Conservation (phyloP, 2,888 invertebrate species). For the Dicyrtomina minuta region DNA sequence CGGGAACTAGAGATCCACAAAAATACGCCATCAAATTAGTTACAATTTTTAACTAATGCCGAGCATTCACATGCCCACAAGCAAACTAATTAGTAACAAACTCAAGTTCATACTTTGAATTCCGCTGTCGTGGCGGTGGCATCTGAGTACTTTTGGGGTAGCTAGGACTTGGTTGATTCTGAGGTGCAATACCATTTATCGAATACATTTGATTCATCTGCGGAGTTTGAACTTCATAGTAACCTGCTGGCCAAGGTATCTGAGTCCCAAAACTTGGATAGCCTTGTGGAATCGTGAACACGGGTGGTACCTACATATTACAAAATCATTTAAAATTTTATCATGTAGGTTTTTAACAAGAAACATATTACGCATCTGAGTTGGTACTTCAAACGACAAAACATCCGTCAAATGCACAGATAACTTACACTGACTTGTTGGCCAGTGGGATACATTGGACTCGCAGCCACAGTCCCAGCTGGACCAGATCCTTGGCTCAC, state of each 20-base stretch:
- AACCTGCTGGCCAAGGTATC: conserved; percentile 42
- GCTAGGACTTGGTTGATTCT: conserved; percentile 62
- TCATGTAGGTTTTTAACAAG: neutral
- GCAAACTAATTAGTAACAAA: too few species aligned
- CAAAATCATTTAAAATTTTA: neutral
- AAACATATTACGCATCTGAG: neutral
- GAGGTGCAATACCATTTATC: conserved; percentile 71
- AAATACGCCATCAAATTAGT: neutral
- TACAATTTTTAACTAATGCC: neutral
- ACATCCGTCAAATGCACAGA: too few species aligned
- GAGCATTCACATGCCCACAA: too few species aligned
- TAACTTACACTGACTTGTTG: conserved; percentile 49
- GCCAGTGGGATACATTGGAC: conserved; percentile 59
- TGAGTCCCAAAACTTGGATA: conserved; percentile 49
- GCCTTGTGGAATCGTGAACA: conserved; percentile 52
- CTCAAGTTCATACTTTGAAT: conserved; percentile 45
- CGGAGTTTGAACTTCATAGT: conserved; percentile 31
- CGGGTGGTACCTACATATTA: conserved; percentile 50
- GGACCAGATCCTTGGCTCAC: conserved; percentile 54
- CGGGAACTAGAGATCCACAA: too few species aligned
- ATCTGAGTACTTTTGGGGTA: conserved; percentile 56
- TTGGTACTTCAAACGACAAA: too few species aligned
- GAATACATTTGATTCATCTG: conserved; percentile 68
- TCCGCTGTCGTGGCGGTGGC: conserved; percentile 43
- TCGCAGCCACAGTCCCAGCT: conserved; percentile 60